Evolutionary conservation across 2,888 invertebrate genomes (phyloP).

Genomic region (Pammene fasciana): DNA sequence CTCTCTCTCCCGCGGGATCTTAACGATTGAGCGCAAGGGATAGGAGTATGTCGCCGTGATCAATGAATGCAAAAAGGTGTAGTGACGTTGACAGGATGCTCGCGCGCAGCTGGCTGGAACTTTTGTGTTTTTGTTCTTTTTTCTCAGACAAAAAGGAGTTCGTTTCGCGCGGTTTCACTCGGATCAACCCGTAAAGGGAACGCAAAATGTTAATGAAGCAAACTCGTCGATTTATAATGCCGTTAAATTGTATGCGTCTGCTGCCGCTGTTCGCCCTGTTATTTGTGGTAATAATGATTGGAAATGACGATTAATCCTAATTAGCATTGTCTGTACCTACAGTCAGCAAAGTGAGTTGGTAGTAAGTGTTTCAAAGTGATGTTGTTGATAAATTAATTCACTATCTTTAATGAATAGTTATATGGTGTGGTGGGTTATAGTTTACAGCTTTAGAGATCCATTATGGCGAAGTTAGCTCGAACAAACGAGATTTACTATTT

Average conservation of each 20-base stretch:
- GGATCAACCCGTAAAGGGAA: constrained; percentile 71
- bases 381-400: not conserved
- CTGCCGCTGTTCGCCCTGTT: constrained; percentile 54
- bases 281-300: constrained; percentile 63
- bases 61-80: constrained; percentile 74
- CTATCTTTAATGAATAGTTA: not conserved
- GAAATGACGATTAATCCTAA: constrained; percentile 60
- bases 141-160: constrained; percentile 70
- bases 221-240: constrained; percentile 60
- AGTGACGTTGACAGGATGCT: constrained; percentile 80
- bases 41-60: constrained; percentile 61
- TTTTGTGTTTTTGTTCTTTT: constrained; percentile 71
- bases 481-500: too few species aligned
- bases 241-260: constrained; percentile 63
- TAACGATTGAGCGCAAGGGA: constrained; percentile 58
- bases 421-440: too few species aligned
- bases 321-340: constrained; percentile 19
- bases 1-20: constrained; percentile 55
- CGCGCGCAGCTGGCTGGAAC: constrained; percentile 81
- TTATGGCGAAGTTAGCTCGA: too few species aligned
- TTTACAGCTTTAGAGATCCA: too few species aligned
- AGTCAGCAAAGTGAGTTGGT: not conserved
- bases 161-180: constrained; percentile 77
- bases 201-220: constrained; percentile 78
- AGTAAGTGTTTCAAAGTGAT: not conserved